These are phyloP conservation scores for Frankliniella fusca DNA, from an alignment of 2,888 invertebrate species.

Conservation along the genomic window DNA sequence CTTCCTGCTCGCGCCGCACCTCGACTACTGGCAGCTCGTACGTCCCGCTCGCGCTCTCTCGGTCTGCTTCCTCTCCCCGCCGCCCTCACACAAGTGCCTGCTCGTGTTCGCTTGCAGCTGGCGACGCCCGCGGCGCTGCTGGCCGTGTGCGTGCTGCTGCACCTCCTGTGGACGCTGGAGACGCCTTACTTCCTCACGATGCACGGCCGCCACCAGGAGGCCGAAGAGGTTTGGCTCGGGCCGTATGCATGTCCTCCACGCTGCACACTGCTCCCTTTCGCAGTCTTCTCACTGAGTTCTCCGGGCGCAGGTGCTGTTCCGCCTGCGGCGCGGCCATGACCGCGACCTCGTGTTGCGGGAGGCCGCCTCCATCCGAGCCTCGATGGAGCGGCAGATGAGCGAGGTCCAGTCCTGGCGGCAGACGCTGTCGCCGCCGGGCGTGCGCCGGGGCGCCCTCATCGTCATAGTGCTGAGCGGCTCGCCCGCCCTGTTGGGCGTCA, in stretches of 20 bases:
- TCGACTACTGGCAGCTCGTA: not conserved
- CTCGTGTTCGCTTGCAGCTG: not conserved
- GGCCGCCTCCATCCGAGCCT: not conserved
- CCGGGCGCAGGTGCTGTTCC: not conserved
- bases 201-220: not conserved
- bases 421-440: conserved; percentile 1
- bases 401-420: conserved; percentile 3
- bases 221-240: not conserved
- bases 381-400: not conserved
- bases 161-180: not conserved
- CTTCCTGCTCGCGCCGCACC: not conserved
- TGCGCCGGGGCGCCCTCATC: conserved; percentile 8
- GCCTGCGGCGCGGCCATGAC: not conserved
- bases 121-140: not conserved
- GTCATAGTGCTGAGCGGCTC: conserved; percentile 9
- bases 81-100: not conserved
- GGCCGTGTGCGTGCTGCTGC: not conserved
- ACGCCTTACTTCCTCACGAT: not conserved
- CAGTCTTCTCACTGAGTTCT: too few species aligned
- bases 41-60: not conserved
- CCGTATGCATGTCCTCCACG: not conserved
- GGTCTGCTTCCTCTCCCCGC: not conserved
- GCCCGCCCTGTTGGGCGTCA: conserved; percentile 4
- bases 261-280: not conserved
- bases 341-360: not conserved